Evolutionary conservation across 1,140 invertebrate genomes (phyloP), one percentile per base, ranked within the genome.

Genomic region (Bombus ignitus): DNA sequence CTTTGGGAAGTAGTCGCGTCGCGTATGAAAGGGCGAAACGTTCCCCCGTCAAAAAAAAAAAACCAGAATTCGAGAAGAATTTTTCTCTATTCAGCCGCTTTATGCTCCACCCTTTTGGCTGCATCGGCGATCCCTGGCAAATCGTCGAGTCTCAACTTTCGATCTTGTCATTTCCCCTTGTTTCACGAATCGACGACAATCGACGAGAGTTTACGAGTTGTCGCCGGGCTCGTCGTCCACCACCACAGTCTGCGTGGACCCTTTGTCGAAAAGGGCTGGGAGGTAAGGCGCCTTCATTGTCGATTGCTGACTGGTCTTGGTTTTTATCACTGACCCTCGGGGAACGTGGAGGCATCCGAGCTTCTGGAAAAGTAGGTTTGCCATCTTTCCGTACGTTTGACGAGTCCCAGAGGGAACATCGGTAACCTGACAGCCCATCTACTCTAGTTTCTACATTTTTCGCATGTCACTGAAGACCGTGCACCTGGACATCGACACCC

Each of bases 341-440:
- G 92, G 92, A 91, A 37, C 68, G 81, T 68, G 70, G 78, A 89
- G 79, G 89, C 86, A 91, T 87, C 79, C 81, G 71, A 77, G 87
- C 70, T 73, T 82, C 83, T 79, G 89, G 88, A 83, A 84, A 91
- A 92, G 90, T 87, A 91, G 90, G 91, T 90, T 91, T 82, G 80
- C 87, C 88, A 92, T 91, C 87, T 91, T 92, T 91, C 81, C 88
- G 85, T 91, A 90, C 87, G 86, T 92, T 92, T 92, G 89, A 93
- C 92, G 92, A 83, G 92, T 93, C 92, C 91, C 92, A 65, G 68
- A 90, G 92, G 92, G 86, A 88, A 93, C 92, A 92, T 92, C 85
- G 92, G 82, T 92, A 91, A 92, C 91, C 86, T 87, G 92, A 92
- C 92, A 87, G 87, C 86, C 91, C 85, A 93, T 92, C 92, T 87